These are phyloP conservation scores for Tapera naevia DNA, from an alignment of 2,797 vertebrate species.

Conservation along the genomic window DNA sequence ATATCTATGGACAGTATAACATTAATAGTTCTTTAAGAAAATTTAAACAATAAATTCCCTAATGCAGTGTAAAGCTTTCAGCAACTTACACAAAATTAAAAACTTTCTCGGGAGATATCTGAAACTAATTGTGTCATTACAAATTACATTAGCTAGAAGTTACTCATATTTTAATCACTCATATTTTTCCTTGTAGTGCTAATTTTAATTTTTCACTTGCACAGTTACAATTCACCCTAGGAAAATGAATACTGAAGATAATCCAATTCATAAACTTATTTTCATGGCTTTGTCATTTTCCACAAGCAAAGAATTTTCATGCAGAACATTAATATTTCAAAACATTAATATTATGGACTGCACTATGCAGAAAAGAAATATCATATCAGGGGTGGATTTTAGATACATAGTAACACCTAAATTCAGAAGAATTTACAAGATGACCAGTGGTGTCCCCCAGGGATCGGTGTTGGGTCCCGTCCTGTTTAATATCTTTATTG, in stretches of 20 bases:
- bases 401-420: background rate
- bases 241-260: background rate
- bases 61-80: background rate
- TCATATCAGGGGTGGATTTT: background rate
- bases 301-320: background rate
- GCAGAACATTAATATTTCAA: constrained; percentile 5
- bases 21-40: background rate
- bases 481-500: too few species aligned
- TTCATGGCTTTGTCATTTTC: background rate
- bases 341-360: background rate
- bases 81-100: background rate
- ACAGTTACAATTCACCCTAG: constrained; percentile 7
- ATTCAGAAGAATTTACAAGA: background rate
- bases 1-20: background rate
- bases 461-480: too few species aligned
- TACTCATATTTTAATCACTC: constrained; percentile 11
- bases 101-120: background rate
- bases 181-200: background rate
- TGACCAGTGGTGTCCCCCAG: too few species aligned
- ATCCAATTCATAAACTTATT: background rate
- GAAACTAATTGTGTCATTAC: constrained; percentile 14
- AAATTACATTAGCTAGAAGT: background rate
- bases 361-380: background rate
- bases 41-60: background rate
- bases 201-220: constrained; percentile 25